A percentile compares a stretch with the other conserved stretches of the same genome.
These are phyloP conservation scores for Syngnathus acus DNA, from an alignment of 2,797 vertebrate genomes.

Conservation along the genomic window DNA sequence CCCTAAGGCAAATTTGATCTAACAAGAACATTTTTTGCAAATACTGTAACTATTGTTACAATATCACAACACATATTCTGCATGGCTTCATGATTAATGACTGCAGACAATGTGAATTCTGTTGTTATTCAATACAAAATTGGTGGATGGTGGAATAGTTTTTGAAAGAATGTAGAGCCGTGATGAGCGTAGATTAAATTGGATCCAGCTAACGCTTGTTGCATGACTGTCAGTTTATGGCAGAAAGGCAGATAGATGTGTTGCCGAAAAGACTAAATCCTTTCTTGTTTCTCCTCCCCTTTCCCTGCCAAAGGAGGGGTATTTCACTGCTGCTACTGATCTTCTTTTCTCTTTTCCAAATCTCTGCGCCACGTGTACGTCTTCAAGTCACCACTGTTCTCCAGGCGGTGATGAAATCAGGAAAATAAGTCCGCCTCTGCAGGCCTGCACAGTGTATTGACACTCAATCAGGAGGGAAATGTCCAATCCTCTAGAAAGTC, in stretches of 20 bases:
- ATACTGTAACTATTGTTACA: not conserved
- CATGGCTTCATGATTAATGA: slow-evolving; percentile 20
- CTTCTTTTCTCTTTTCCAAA: slow-evolving; percentile 33
- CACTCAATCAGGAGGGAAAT: slow-evolving; percentile 49
- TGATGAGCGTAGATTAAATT: slow-evolving; percentile 66
- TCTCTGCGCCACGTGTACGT: slow-evolving; percentile 63
- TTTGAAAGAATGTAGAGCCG: slow-evolving; percentile 55
- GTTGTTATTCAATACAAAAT: slow-evolving; percentile 15
- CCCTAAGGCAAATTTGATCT: not conserved
- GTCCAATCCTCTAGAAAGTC: slow-evolving; percentile 52
- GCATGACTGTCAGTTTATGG: slow-evolving; percentile 59
- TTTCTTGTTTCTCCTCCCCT: slow-evolving; percentile 38
- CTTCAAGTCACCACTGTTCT: slow-evolving; percentile 73
- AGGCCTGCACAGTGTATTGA: slow-evolving; percentile 49
- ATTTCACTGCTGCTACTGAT: slow-evolving; percentile 31
- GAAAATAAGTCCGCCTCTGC: slow-evolving; percentile 46
- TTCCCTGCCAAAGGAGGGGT: slow-evolving; percentile 7
- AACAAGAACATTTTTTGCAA: not conserved
- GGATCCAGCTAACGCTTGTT: slow-evolving; percentile 57
- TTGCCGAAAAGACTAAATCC: slow-evolving; percentile 54
- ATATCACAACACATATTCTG: slow-evolving; percentile 18
- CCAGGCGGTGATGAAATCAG: slow-evolving; percentile 68
- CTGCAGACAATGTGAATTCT: slow-evolving; percentile 46
- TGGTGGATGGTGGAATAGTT: slow-evolving; percentile 43
- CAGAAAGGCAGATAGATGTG: slow-evolving; percentile 44